A percentile compares a stretch with the other conserved stretches of the same genome.
Conservation (phyloP, 2,888 invertebrate genomes). For the Brachypterus glaber region DNA sequence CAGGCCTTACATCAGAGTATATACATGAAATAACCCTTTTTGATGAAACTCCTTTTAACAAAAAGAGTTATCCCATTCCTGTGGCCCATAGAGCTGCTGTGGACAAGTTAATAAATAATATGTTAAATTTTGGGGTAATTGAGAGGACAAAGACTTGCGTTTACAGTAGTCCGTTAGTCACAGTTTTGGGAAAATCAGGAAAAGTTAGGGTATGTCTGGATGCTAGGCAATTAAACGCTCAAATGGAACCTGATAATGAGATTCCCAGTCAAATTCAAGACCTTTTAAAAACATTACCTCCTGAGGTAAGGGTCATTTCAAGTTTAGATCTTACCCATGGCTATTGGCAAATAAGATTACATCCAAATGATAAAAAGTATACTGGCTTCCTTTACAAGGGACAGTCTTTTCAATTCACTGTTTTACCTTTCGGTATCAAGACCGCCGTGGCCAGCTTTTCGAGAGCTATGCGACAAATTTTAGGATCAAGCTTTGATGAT, state of each 20-base stretch:
- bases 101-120: background rate
- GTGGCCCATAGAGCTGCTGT: slow-evolving; percentile 10
- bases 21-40: slow-evolving; percentile 6
- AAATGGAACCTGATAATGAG: slow-evolving; percentile 13
- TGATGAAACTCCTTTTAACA: slow-evolving; percentile 3
- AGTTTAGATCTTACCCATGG: slow-evolving; percentile 21
- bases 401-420: slow-evolving; percentile 17
- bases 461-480: slow-evolving; percentile 14
- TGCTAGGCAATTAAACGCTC: slow-evolving; percentile 10
- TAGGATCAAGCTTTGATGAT: slow-evolving; percentile 14
- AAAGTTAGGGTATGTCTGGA: slow-evolving; percentile 11
- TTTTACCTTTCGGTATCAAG: slow-evolving; percentile 17
- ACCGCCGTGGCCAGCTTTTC: slow-evolving; percentile 15
- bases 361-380: slow-evolving; percentile 17
- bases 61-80: slow-evolving; percentile 9
- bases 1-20: slow-evolving; percentile 7
- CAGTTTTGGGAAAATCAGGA: slow-evolving; percentile 8
- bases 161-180: too few species aligned
- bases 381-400: slow-evolving; percentile 21
- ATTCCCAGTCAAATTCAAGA: slow-evolving; percentile 14
- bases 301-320: slow-evolving; percentile 15
- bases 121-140: slow-evolving; percentile 9
- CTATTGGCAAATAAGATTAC: slow-evolving; percentile 23
- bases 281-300: slow-evolving; percentile 17
- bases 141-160: slow-evolving; percentile 8